Percentiles rank a stretch among this genome's conserved stretches.
These are phyloP conservation scores for Craterocephalus amniculus DNA, from an alignment of 2,797 vertebrate species.

Conservation along the genomic window DNA sequence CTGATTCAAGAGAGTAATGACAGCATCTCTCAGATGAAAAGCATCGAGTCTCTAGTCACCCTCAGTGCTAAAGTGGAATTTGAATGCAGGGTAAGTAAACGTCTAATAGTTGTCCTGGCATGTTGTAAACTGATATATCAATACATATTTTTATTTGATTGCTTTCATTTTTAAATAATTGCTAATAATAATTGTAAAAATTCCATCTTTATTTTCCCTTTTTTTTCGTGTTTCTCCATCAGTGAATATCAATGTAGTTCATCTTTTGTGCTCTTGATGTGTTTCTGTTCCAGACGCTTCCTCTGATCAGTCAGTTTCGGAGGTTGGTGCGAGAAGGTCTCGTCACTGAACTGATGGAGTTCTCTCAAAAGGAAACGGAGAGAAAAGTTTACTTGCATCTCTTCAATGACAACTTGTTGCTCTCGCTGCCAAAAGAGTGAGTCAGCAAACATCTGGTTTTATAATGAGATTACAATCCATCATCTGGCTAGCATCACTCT, in stretches of 20 bases:
- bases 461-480: neutral
- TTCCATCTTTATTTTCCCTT: neutral
- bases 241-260: neutral
- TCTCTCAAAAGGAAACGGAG: conserved; percentile 86
- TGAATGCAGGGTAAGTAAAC: conserved; percentile 89
- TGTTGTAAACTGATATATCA: neutral
- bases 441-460: conserved; percentile 51
- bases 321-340: conserved; percentile 90
- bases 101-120: neutral
- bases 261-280: conserved; percentile 8
- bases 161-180: neutral
- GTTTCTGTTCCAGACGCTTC: conserved; percentile 87
- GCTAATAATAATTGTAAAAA: neutral
- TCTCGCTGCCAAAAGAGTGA: conserved; percentile 95
- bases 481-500: neutral
- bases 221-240: neutral
- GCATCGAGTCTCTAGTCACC: conserved; percentile 92
- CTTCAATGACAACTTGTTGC: conserved; percentile 94
- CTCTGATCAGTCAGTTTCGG: conserved; percentile 94
- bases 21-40: conserved; percentile 94
- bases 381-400: conserved; percentile 92
- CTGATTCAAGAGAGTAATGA: conserved; percentile 95
- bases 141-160: neutral
- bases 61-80: conserved; percentile 96
- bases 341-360: conserved; percentile 82